Percentiles rank a stretch among this genome's conserved stretches.
Conservation (phyloP, 2,888 invertebrate species). For the Callinectes sapidus region DNA sequence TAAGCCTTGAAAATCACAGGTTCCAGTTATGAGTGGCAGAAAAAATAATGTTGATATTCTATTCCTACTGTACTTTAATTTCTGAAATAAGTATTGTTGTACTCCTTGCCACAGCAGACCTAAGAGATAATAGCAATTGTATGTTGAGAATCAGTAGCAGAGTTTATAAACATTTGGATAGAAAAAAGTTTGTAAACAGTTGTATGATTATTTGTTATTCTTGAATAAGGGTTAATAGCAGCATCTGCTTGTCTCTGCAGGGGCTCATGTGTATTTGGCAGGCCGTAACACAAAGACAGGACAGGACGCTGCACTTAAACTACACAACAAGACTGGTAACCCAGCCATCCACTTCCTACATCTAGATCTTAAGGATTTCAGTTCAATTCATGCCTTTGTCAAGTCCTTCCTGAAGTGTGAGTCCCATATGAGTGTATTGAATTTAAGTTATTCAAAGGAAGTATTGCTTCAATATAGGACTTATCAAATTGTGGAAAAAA, state of each 20-base stretch:
- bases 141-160: too few species aligned
- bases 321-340: conserved; percentile 41
- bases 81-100: too few species aligned
- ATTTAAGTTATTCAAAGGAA: too few species aligned
- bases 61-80: too few species aligned
- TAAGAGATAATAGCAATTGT: too few species aligned
- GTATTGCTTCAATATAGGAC: not conserved
- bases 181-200: too few species aligned
- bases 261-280: conserved; percentile 51
- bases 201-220: not conserved
- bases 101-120: too few species aligned
- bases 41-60: too few species aligned
- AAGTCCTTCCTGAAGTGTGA: conserved; percentile 40
- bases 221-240: not conserved
- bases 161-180: too few species aligned
- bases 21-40: too few species aligned
- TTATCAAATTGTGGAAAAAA: not conserved
- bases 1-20: too few species aligned
- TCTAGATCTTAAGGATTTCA: conserved; percentile 55
- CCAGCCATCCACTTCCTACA: conserved; percentile 20
- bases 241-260: not conserved
- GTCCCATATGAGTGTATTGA: not conserved
- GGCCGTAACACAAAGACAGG: conserved; percentile 32
- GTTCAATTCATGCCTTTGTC: conserved; percentile 45
- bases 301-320: not conserved